phyloP scores from a whole-genome alignment of 2,113 vertebrate species.

The Mustelus asterias region DNA sequence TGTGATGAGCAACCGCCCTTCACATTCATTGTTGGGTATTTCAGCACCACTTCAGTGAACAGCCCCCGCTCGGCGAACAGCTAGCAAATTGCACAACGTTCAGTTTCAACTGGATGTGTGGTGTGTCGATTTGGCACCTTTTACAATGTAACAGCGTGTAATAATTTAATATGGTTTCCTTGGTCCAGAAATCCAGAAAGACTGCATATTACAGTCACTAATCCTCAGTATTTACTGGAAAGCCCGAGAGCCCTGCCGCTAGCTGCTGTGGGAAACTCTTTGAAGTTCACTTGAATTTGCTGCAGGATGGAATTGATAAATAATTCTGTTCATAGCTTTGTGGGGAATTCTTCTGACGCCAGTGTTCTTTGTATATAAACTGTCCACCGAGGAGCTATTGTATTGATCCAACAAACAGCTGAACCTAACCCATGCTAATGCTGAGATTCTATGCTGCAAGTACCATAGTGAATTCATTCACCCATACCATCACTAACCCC shows the following conservation, averaged over 20 bases:
- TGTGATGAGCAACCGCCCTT: not conserved
- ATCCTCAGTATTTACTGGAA: conserved; percentile 23
- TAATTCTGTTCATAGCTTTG: conserved; percentile 22
- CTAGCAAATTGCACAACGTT: not conserved
- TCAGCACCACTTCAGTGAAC: not conserved
- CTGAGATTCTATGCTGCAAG: not conserved
- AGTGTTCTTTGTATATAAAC: conserved; percentile 21
- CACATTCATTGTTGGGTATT: not conserved
- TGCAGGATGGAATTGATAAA: conserved; percentile 29
- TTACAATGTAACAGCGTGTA: not conserved
- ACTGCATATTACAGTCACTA: not conserved
- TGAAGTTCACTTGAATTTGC: conserved; percentile 34
- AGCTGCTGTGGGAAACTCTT: conserved; percentile 17
- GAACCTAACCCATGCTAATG: not conserved
- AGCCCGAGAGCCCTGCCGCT: not conserved
- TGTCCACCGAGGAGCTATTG: conserved; percentile 11
- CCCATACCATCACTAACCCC: not conserved
- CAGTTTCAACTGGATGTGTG: conserved; percentile 1
- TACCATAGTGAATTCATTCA: not conserved
- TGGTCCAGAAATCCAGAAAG: not conserved
- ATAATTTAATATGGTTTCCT: conserved; percentile 10
- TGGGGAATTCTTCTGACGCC: conserved; percentile 18
- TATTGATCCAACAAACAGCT: conserved; percentile 14
- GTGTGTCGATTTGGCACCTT: not conserved
- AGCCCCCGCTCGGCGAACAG: not conserved